Evolutionary conservation across 2,888 invertebrate species (phyloP).

Genomic region (Xanthorhoe designata): DNA sequence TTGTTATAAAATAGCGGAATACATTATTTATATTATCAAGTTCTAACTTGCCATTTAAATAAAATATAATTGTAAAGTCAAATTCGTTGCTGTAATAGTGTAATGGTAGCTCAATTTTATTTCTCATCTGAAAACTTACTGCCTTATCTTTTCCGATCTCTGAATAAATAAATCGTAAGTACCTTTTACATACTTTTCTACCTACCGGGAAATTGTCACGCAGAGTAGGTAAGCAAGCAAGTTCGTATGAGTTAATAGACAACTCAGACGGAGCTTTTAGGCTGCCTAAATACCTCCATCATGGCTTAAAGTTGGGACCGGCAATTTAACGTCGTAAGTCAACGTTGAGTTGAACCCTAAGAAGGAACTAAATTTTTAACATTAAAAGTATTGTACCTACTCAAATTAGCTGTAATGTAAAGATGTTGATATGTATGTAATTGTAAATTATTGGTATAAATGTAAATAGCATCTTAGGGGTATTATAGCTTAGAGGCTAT

Average conservation of each 20-base stretch:
- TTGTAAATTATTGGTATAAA: neutral
- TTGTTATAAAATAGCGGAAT: neutral
- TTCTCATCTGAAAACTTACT: neutral
- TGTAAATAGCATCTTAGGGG: neutral
- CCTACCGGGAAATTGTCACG: no score
- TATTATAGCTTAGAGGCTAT: neutral
- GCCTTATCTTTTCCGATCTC: neutral
- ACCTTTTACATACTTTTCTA: neutral
- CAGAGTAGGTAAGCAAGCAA: neutral
- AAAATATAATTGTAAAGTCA: no score
- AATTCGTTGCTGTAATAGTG: neutral
- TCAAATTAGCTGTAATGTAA: neutral
- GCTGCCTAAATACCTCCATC: no score
- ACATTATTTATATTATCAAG: neutral
- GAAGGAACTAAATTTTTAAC: neutral
- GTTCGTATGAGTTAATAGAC: no score
- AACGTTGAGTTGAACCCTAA: no score
- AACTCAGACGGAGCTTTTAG: no score
- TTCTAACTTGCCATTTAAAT: no score
- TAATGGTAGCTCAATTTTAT: neutral
- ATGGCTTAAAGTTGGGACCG: no score
- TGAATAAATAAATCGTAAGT: neutral
- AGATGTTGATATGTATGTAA: neutral
- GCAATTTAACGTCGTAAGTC: no score
- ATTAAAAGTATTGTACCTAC: neutral